Evolutionary conservation across 2,797 vertebrate genomes (phyloP).

Genomic region (Poecilia gillii): DNA sequence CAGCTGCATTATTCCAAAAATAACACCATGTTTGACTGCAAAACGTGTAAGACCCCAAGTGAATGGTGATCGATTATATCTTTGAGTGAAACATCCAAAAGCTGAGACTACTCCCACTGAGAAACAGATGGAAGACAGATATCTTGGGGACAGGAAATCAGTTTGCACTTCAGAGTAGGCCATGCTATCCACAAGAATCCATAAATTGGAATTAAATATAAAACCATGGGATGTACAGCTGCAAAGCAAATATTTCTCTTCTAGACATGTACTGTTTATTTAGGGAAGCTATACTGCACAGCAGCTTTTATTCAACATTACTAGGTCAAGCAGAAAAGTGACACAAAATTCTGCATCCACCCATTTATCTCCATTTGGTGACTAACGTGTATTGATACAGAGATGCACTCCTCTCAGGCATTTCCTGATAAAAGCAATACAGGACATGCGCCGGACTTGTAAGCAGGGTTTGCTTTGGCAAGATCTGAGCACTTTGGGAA

Average conservation of each 20-base stretch:
- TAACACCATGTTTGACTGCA: slow-evolving; percentile 8
- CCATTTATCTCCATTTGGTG: slow-evolving; percentile 69
- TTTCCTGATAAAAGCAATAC: slow-evolving; percentile 79
- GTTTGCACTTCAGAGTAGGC: slow-evolving; percentile 24
- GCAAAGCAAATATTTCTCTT: slow-evolving; percentile 28
- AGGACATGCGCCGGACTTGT: slow-evolving; percentile 79
- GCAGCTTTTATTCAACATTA: slow-evolving; percentile 8
- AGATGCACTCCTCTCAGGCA: slow-evolving; percentile 77
- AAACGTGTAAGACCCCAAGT: slow-evolving; percentile 9
- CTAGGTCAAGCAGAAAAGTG: slow-evolving; percentile 22
- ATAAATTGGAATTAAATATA: slow-evolving; percentile 22
- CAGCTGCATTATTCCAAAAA: slow-evolving; percentile 25
- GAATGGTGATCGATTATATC: slow-evolving; percentile 21
- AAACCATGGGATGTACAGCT: slow-evolving; percentile 31
- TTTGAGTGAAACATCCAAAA: slow-evolving; percentile 15
- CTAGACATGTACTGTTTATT: slow-evolving; percentile 36
- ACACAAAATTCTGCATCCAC: slow-evolving; percentile 51
- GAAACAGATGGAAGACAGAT: slow-evolving; percentile 24
- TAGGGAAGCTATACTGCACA: slow-evolving; percentile 33
- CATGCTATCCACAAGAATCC: slow-evolving; percentile 31
- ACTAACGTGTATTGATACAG: slow-evolving; percentile 76
- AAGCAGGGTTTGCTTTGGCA: slow-evolving; percentile 82
- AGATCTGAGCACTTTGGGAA: slow-evolving; percentile 53
- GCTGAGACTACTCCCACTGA: slow-evolving; percentile 6
- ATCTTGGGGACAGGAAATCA: slow-evolving; percentile 23